Percentiles rank a stretch among this genome's conserved stretches.
These are phyloP conservation scores for Boloria euphrosyne DNA, from an alignment of 2,888 invertebrate genomes.

Conservation along the genomic window DNA sequence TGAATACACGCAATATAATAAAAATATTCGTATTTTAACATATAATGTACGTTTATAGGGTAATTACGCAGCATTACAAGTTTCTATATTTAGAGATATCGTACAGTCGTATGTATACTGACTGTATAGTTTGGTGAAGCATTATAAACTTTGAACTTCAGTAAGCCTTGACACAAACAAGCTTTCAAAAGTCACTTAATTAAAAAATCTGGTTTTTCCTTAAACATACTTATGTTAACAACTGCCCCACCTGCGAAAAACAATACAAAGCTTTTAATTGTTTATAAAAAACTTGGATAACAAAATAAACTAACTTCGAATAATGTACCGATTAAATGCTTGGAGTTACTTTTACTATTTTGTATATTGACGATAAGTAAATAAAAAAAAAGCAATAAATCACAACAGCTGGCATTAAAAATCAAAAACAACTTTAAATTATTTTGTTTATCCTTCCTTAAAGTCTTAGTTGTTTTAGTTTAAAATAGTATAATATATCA, in stretches of 20 bases:
- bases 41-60: not conserved
- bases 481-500: not conserved
- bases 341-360: no score
- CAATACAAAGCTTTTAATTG: not conserved
- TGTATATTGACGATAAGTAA: no score
- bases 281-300: no score
- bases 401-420: no score
- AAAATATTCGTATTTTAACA: not conserved
- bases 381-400: no score
- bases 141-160: conserved; percentile 5
- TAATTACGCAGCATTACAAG: not conserved
- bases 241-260: not conserved
- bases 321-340: no score
- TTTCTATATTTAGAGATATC: not conserved
- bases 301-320: no score
- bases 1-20: no score
- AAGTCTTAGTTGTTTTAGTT: no score
- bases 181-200: not conserved
- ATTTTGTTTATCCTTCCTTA: no score
- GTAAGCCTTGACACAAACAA: conserved; percentile 16
- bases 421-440: no score
- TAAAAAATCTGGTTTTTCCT: conserved; percentile 8
- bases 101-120: no score
- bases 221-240: conserved; percentile 17
- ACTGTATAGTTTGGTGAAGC: conserved; percentile 1